Evolutionary conservation across 2,797 vertebrate species (phyloP), one percentile per base, ranked within the genome.

Genomic region (Pogoniulus pusillus): DNA sequence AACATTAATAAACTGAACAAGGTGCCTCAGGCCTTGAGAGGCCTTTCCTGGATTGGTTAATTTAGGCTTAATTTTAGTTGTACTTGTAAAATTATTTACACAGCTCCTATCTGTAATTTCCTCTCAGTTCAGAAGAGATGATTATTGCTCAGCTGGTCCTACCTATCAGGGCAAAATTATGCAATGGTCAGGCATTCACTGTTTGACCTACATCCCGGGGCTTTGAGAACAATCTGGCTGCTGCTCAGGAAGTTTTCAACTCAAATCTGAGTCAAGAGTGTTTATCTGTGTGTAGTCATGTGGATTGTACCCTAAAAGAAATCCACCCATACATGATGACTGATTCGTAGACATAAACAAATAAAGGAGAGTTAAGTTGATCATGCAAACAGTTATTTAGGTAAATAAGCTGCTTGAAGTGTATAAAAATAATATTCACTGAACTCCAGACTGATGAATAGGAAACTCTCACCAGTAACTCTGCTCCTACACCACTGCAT

Each of bases 131-230:
- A 39, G 22, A 17, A 49, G 13, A 74, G 30, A 57, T 49, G 7
- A 26, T 7, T 78, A 6, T 43, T 39, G 8, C 7, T 13, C 49
- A 76, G 16, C 11, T 82, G 4, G 5, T 84, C 35, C 45, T 68
- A 68, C 7, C 1, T 2, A 7, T 37, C 41, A 32, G 35, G 10
- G 47, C 5, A 86, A 60, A 79, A 86, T 57, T 57, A 57, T 2
- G 16, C 22, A 45, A 19, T 18, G 20, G 6, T 10, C 27, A 66
- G 49, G 19, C 18, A 84, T 47, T 63, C 24, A 19, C 5, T 16
- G 10, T 12, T 18, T 72, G 60, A 57, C 20, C 15, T n/a, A 3
- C 0, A 0, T 47, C 26, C 65, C 54, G 66, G 20, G 39, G 9
- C 18, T 88, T 70, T 79, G 7, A 53, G 43, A 80, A 69, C 63